These are phyloP conservation scores for Anticlea derivata DNA, from an alignment of 2,888 invertebrate species.

Conservation along the genomic window DNA sequence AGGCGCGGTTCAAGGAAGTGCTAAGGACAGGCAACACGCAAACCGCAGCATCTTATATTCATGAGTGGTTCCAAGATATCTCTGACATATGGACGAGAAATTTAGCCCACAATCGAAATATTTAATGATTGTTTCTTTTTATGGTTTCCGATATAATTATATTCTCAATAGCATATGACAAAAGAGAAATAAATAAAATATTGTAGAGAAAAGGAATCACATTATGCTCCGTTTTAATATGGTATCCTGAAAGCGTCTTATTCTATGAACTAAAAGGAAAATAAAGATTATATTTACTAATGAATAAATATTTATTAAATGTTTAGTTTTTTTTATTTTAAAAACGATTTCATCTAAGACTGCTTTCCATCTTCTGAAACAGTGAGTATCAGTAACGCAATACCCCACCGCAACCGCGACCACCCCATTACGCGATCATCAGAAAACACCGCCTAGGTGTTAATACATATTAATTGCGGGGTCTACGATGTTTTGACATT, in stretches of 20 bases:
- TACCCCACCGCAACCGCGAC: constrained; percentile 60
- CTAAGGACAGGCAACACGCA: constrained; percentile 57
- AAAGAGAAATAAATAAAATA: too few relatives aligned
- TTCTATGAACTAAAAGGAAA: too few relatives aligned
- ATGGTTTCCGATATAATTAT: too few relatives aligned
- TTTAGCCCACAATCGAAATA: constrained; percentile 7
- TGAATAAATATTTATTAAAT: too few relatives aligned
- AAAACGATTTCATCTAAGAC: too few relatives aligned
- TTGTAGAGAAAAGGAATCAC: too few relatives aligned
- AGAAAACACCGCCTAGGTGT: constrained; percentile 69
- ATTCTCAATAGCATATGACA: too few relatives aligned
- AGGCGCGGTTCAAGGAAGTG: constrained; percentile 50
- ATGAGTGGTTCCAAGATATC: constrained; percentile 51
- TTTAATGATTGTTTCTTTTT: neutral
- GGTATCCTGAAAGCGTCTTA: too few relatives aligned
- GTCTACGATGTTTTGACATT: constrained; percentile 67
- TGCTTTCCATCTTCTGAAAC: constrained; percentile 13
- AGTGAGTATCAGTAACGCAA: constrained; percentile 56
- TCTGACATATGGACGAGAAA: constrained; percentile 38
- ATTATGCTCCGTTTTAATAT: too few relatives aligned
- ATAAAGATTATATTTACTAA: too few relatives aligned
- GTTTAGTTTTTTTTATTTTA: too few relatives aligned
- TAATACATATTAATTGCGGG: constrained; percentile 71
- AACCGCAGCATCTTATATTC: constrained; percentile 72
- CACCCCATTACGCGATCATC: constrained; percentile 59